Evolutionary conservation across 2,797 vertebrate species (phyloP).

Genomic region (Myioborus miniatus): DNA sequence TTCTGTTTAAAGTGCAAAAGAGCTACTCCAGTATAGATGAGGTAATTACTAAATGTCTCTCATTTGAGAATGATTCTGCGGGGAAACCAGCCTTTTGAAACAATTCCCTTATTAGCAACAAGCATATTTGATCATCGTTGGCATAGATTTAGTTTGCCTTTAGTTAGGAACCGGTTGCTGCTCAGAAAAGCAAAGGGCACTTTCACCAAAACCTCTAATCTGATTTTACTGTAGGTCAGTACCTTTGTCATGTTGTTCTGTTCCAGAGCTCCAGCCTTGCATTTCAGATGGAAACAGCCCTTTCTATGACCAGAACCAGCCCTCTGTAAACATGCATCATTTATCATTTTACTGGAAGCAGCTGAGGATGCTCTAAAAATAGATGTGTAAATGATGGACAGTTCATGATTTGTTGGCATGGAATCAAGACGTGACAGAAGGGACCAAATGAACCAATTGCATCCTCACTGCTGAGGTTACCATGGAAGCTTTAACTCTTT

Average conservation of each 20-base stretch:
- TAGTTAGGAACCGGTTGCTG: background rate
- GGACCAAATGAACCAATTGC: constrained; percentile 55
- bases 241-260: background rate
- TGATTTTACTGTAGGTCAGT: constrained; percentile 23
- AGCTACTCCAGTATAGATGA: background rate
- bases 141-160: background rate
- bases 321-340: constrained; percentile 68
- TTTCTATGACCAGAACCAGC: background rate
- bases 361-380: constrained; percentile 83
- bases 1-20: background rate
- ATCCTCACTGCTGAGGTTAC: constrained; percentile 68
- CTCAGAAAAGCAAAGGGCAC: constrained; percentile 5
- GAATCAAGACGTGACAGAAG: constrained; percentile 68
- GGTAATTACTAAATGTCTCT: background rate
- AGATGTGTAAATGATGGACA: constrained; percentile 74
- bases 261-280: background rate
- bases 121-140: background rate
- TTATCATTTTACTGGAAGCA: constrained; percentile 78
- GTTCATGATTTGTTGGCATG: constrained; percentile 70
- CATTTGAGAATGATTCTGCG: background rate
- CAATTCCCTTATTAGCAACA: background rate
- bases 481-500: constrained; percentile 72
- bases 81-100: background rate
- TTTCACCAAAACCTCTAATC: background rate
- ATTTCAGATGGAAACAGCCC: background rate